Evolutionary conservation across 2,797 vertebrate species (phyloP), one percentile per base, ranked within the genome.

Genomic region (Psittacula derbiana): DNA sequence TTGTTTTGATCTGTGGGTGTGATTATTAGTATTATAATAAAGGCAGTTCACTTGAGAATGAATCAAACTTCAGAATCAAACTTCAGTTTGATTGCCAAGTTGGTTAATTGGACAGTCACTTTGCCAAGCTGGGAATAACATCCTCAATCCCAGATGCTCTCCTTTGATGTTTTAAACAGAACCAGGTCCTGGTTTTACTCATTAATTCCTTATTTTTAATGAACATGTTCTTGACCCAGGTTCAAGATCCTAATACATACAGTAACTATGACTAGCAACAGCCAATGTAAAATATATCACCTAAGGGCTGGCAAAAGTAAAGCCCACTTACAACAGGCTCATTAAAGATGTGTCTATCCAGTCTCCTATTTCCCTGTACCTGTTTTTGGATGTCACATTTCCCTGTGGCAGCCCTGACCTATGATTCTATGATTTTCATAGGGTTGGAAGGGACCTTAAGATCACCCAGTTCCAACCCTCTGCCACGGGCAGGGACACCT

Each of bases 301-400:
- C 13, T 3, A 15, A 10, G 19, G 14, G 21, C 13, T 84, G 50
- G 30, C 71, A 18, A 4, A 66, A 36, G 33, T 0, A 47, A 71
- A 61, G 3, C 8, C 14, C 30, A 2, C 43, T 41, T 6, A 20
- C 6, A 30, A 30, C 11, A n/a, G 21, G 8, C 20, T 23, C 33
- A 11, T 25, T 40, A 33, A 19, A 70, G 9, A 31, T 1, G 20
- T 0, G 20, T 25, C 15, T 69, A 8, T 1, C 23, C 6, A 1
- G 10, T 38, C 43, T 38, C 33, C n/a, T 4, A 0, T 8, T 17
- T 21, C n/a, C 27, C 41, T 4, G 1, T 4, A 18, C 0, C 43
- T 30, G 11, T 10, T 69, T 60, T 6, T 1, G 6, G 49, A 10
- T 18, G 33, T 2, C 30, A 27, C 4, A 7, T 12, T 73, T 18